Evolutionary conservation across 1,140 invertebrate genomes (phyloP).

Genomic region (Tetraneura akinire): DNA sequence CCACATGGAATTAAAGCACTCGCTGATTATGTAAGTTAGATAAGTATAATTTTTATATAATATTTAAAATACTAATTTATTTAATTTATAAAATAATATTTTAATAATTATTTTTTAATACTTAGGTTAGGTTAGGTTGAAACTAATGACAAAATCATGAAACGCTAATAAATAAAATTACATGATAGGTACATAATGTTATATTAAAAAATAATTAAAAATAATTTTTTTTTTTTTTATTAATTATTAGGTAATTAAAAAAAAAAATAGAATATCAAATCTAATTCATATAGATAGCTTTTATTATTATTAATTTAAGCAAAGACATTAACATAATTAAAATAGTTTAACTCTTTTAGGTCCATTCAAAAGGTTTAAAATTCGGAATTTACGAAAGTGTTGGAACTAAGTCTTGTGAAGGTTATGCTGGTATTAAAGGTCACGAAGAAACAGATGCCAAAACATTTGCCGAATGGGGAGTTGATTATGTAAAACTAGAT

Average conservation of each 20-base stretch:
- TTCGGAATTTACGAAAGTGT: constrained; percentile 98
- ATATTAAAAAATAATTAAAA: no score
- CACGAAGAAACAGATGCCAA: constrained; percentile 82
- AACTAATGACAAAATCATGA: no score
- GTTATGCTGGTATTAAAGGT: constrained; percentile 89
- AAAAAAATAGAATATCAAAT: no score
- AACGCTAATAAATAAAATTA: no score
- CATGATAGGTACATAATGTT: no score
- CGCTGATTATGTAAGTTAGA: constrained; percentile 64
- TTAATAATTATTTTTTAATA: no score
- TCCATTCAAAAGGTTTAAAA: constrained; percentile 90
- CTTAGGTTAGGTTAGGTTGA: no score
- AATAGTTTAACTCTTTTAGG: constrained; percentile 62
- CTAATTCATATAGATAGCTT: no score
- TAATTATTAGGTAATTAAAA: no score
- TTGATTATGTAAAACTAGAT: constrained; percentile 95
- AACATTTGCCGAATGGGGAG: constrained; percentile 92
- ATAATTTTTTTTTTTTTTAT: no score
- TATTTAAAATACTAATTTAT: no score
- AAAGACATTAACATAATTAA: constrained; percentile 61
- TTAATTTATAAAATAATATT: no score
- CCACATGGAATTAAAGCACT: constrained; percentile 66
- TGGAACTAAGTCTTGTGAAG: constrained; percentile 91
- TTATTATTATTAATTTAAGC: background rate
- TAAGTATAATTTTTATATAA: background rate